Evolutionary conservation across 2,888 invertebrate species (phyloP).

Genomic region (Crepidodera aurea): DNA sequence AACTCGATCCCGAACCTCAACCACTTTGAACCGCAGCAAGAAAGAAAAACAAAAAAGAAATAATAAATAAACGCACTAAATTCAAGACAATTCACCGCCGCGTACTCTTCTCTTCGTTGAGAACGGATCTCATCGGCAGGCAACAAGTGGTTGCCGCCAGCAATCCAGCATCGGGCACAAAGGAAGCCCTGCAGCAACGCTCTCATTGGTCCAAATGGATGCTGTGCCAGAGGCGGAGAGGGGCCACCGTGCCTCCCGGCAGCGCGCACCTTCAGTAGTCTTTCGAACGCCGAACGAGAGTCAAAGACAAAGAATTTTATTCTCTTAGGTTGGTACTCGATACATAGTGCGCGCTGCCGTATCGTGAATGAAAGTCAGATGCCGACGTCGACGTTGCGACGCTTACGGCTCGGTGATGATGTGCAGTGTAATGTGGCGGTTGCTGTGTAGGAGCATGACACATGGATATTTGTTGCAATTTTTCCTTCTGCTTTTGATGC

Average conservation of each 20-base stretch:
- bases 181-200: constrained; percentile 48
- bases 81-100: constrained; percentile 34
- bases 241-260: constrained; percentile 43
- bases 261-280: constrained; percentile 59
- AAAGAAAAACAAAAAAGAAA: constrained; percentile 15
- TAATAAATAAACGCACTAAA: constrained; percentile 34
- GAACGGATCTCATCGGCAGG: constrained; percentile 36
- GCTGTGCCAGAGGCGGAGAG: constrained; percentile 54
- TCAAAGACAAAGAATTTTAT: constrained; percentile 14
- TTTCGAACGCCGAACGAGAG: constrained; percentile 53
- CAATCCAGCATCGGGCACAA: constrained; percentile 47
- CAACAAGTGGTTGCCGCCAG: constrained; percentile 53
- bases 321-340: constrained; percentile 16
- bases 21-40: constrained; percentile 19
- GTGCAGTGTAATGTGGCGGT: constrained; percentile 65
- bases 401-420: constrained; percentile 57
- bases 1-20: constrained; percentile 20
- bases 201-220: constrained; percentile 58
- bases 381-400: constrained; percentile 47
- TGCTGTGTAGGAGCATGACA: constrained; percentile 64
- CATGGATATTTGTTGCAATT: constrained; percentile 65
- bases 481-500: constrained; percentile 61
- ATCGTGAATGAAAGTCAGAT: constrained; percentile 38
- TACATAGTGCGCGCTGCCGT: constrained; percentile 8
- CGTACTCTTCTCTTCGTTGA: constrained; percentile 20